Conservation (phyloP, 2,797 vertebrate species). For the Euphonia xanthogaster region DNA sequence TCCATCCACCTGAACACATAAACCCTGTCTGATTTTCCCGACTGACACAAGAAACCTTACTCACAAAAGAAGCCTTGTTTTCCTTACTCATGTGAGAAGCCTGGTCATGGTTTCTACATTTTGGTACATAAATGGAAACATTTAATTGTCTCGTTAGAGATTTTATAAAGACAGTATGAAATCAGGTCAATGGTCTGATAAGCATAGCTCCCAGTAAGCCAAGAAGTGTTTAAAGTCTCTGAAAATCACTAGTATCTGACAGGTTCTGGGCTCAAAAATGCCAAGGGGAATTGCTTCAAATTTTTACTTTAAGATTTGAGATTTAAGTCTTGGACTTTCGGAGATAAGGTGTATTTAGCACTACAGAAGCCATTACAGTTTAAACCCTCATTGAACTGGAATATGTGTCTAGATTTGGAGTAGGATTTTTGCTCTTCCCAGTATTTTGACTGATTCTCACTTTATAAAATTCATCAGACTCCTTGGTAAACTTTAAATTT, state of each 20-base stretch:
- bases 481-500: neutral
- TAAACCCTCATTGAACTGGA: neutral
- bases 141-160: neutral
- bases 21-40: neutral
- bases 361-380: neutral
- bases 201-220: neutral
- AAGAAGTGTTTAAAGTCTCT: neutral
- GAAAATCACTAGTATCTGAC: neutral
- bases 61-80: neutral
- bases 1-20: neutral
- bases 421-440: neutral
- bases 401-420: neutral
- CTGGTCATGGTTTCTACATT: neutral
- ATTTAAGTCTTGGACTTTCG: neutral
- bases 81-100: neutral
- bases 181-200: neutral
- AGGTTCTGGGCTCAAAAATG: neutral
- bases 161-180: neutral
- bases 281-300: neutral
- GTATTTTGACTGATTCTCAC: neutral
- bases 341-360: neutral
- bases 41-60: neutral
- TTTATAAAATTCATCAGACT: neutral
- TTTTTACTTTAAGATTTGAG: neutral
- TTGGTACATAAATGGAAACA: neutral